These are phyloP conservation scores for Chrysopa pallens DNA, from an alignment of 1,140 invertebrate species.

Conservation along the genomic window DNA sequence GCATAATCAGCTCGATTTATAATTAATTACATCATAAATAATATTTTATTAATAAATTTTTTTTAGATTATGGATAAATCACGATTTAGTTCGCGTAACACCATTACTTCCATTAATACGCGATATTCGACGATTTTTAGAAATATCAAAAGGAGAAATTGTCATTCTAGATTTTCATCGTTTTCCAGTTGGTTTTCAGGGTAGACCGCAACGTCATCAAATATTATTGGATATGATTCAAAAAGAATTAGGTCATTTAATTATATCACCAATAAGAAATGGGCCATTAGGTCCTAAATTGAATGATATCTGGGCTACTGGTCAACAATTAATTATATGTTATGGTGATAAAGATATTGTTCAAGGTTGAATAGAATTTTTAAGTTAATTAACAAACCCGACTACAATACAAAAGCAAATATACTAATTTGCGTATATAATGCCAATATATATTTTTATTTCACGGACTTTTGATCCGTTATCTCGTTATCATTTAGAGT, in stretches of 20 bases:
- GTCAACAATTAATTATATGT: slow-evolving; percentile 41
- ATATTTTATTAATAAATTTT: slow-evolving; percentile 1
- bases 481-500: too few relatives aligned
- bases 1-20: too few relatives aligned
- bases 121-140: slow-evolving; percentile 41
- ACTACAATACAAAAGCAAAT: too few relatives aligned
- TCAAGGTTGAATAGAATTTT: slow-evolving; percentile 23
- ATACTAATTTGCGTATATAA: too few relatives aligned
- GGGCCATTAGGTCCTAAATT: slow-evolving; percentile 33
- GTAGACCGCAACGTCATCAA: slow-evolving; percentile 30
- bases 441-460: too few relatives aligned
- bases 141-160: slow-evolving; percentile 39
- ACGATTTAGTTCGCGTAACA: slow-evolving; percentile 43
- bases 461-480: too few relatives aligned
- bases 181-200: slow-evolving; percentile 48
- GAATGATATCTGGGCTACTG: slow-evolving; percentile 37
- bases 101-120: slow-evolving; percentile 39
- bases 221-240: slow-evolving; percentile 37
- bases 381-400: neutral
- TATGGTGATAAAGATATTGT: slow-evolving; percentile 37
- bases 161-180: slow-evolving; percentile 52
- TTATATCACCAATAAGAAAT: slow-evolving; percentile 26
- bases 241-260: slow-evolving; percentile 35
- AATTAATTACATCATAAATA: too few relatives aligned
- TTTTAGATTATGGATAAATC: slow-evolving; percentile 51